Percentiles rank a stretch among this genome's conserved stretches.
Conservation (phyloP, 2,113 vertebrate genomes). For the Zeus faber region DNA sequence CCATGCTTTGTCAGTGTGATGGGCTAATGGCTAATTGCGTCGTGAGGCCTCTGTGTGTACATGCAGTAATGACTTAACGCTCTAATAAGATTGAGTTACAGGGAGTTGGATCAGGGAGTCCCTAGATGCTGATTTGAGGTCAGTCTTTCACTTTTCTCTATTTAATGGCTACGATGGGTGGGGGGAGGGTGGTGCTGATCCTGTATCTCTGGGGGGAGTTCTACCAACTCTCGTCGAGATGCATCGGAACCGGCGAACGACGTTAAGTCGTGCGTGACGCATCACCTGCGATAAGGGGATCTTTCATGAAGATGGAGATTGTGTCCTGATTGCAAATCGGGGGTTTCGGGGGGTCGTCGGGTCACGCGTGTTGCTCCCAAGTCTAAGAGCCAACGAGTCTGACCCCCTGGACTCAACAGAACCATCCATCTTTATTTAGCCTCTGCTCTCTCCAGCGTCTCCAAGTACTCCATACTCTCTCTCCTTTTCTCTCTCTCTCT, state of each 20-base stretch:
- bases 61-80: slow-evolving; percentile 71
- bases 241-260: background rate
- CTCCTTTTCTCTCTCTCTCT: background rate
- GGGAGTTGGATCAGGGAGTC: slow-evolving; percentile 53
- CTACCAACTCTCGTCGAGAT: slow-evolving; percentile 33
- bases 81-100: slow-evolving; percentile 73
- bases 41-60: slow-evolving; percentile 65
- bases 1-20: slow-evolving; percentile 69
- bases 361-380: too few species aligned
- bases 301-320: too few species aligned
- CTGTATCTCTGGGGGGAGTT: slow-evolving; percentile 27
- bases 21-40: slow-evolving; percentile 74
- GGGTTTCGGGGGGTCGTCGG: background rate
- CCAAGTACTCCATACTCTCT: background rate
- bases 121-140: slow-evolving; percentile 59
- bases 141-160: slow-evolving; percentile 45
- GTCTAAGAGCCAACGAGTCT: too few species aligned
- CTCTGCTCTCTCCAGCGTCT: slow-evolving; percentile 7
- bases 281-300: background rate
- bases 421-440: slow-evolving; percentile 16
- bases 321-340: background rate
- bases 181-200: slow-evolving; percentile 40
- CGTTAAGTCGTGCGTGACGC: background rate
- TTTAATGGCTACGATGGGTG: slow-evolving; percentile 41
- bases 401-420: background rate